Conservation (phyloP, 2,888 invertebrate species). For the Busseola fusca region DNA sequence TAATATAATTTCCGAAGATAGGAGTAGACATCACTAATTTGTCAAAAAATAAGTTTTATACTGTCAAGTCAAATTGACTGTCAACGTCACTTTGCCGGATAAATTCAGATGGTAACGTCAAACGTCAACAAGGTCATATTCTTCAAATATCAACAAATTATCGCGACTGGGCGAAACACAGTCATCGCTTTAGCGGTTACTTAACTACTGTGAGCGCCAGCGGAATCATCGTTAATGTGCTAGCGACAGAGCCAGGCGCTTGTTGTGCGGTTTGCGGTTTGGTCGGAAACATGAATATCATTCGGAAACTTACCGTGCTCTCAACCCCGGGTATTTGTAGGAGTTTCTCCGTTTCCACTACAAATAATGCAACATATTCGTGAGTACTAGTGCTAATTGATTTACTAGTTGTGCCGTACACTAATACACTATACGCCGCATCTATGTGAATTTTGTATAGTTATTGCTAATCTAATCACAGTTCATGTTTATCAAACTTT, state of each 20-base stretch:
- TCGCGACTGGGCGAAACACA: conserved; percentile 27
- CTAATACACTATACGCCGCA: neutral
- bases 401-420: neutral
- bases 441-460: conserved; percentile 3
- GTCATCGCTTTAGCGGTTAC: conserved; percentile 20
- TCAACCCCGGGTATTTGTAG: conserved; percentile 65
- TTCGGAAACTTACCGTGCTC: conserved; percentile 66
- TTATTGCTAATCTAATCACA: conserved; percentile 41
- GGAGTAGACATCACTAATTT: too few relatives aligned
- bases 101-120: conserved; percentile 19
- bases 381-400: conserved; percentile 69
- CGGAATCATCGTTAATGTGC: conserved; percentile 42
- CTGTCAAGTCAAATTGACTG: neutral
- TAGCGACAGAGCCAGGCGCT: conserved; percentile 35
- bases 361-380: conserved; percentile 76
- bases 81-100: conserved; percentile 19
- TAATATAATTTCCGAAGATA: too few relatives aligned
- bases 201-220: conserved; percentile 5
- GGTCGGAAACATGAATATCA: conserved; percentile 72
- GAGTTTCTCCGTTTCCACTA: conserved; percentile 76
- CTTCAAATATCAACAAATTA: conserved; percentile 51
- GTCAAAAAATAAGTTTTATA: too few relatives aligned
- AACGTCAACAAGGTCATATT: conserved; percentile 29
- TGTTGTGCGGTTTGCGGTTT: conserved; percentile 24
- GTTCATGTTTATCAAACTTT: conserved; percentile 14